A percentile compares a stretch with the other conserved stretches of the same genome.
phyloP scores from a whole-genome alignment of 2,888 invertebrate genomes.

The Drosophila seclusa region DNA sequence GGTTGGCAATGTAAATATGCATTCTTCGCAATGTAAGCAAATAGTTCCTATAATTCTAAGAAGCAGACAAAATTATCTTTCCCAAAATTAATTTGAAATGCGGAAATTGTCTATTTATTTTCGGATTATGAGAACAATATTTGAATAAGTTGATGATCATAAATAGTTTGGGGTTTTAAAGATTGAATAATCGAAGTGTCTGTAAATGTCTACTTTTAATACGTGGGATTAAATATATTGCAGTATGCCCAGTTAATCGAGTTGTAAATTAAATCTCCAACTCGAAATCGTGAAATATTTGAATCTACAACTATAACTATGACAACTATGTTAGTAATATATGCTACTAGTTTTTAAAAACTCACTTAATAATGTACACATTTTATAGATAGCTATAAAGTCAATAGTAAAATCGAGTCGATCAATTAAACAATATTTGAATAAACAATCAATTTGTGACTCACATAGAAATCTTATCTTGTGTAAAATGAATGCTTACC shows the following conservation, averaged over 20 bases:
- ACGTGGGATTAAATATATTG: not conserved
- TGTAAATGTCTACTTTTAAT: not conserved
- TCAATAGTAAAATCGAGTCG: constrained; percentile 12
- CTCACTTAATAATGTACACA: not conserved
- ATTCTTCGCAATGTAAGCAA: too few species aligned
- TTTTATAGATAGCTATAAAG: not conserved
- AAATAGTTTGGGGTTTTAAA: not conserved
- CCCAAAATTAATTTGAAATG: not conserved
- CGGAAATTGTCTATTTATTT: not conserved
- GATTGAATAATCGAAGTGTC: not conserved
- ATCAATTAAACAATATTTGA: constrained; percentile 34
- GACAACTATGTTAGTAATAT: not conserved
- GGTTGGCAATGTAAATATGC: not conserved
- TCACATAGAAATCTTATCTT: constrained; percentile 16
- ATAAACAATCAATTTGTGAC: constrained; percentile 24
- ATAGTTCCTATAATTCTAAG: not conserved
- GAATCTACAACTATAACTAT: not conserved
- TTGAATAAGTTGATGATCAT: not conserved
- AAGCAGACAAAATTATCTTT: not conserved
- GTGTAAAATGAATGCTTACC: constrained; percentile 27
- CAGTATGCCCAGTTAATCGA: not conserved
- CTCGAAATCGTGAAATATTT: not conserved
- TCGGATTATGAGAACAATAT: not conserved
- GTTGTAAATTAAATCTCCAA: not conserved
- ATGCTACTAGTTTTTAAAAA: not conserved